phyloP scores from a whole-genome alignment of 2,888 invertebrate genomes.

The Sinelater perroti region DNA sequence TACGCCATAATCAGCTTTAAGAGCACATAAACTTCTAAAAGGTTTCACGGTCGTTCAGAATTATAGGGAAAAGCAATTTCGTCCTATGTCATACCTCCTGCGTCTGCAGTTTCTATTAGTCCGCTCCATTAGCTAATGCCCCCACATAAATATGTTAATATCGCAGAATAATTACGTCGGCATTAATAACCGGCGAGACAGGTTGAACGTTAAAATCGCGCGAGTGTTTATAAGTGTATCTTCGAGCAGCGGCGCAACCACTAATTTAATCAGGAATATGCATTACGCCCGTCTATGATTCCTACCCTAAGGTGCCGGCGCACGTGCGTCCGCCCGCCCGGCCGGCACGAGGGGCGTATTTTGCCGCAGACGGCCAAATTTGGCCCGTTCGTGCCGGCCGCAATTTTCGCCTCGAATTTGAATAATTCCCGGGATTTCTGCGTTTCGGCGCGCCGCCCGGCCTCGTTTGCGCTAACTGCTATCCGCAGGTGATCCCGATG shows the following conservation, averaged over 20 bases:
- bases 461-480: neutral
- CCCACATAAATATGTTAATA: neutral
- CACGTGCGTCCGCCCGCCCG: constrained; percentile 7
- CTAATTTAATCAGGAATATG: constrained; percentile 17
- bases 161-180: neutral
- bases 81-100: too few species aligned
- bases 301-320: constrained; percentile 9
- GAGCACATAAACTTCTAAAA: too few species aligned
- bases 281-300: constrained; percentile 11
- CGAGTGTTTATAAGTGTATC: constrained; percentile 7
- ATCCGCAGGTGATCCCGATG: neutral
- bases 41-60: too few species aligned
- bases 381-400: neutral
- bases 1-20: too few species aligned
- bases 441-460: neutral
- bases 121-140: too few species aligned
- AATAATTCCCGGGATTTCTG: neutral
- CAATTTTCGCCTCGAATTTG: neutral
- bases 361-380: neutral
- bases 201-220: neutral
- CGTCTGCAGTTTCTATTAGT: too few species aligned
- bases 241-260: constrained; percentile 3
- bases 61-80: too few species aligned
- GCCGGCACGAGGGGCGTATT: neutral
- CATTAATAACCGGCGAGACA: constrained; percentile 3